Percentiles rank a stretch among this genome's conserved stretches.
Conservation (phyloP, 2,797 vertebrate species). For the Myotis myotis region DNA sequence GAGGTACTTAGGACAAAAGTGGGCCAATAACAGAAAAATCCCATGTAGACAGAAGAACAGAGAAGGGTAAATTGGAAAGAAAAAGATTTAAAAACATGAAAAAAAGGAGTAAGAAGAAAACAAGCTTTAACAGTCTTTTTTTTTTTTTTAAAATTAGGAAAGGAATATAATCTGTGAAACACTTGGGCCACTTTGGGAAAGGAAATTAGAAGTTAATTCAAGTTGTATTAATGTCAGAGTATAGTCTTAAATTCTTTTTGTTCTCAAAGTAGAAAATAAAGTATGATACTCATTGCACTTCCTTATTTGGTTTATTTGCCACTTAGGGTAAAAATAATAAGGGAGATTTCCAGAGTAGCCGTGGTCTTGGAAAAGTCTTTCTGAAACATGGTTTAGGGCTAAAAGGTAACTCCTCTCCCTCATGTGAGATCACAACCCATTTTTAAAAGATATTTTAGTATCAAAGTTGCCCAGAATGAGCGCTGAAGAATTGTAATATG, state of each 20-base stretch:
- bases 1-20: neutral
- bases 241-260: constrained; percentile 27
- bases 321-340: neutral
- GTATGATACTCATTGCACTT: neutral
- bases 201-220: constrained; percentile 41
- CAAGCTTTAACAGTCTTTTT: neutral
- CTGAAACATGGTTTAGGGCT: neutral
- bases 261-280: constrained; percentile 9
- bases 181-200: neutral
- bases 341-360: neutral
- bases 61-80: neutral
- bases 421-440: neutral
- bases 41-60: neutral
- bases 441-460: neutral
- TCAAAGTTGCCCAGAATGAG: neutral
- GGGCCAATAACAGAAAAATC: neutral
- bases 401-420: neutral
- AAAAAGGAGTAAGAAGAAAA: neutral
- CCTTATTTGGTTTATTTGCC: neutral
- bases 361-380: constrained; percentile 15
- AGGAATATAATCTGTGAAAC: constrained; percentile 44
- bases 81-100: constrained; percentile 21
- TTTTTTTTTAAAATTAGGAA: constrained; percentile 10
- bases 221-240: neutral
- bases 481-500: neutral